phyloP scores from a whole-genome alignment of 2,888 invertebrate species.

The Saturnia pavonia region DNA sequence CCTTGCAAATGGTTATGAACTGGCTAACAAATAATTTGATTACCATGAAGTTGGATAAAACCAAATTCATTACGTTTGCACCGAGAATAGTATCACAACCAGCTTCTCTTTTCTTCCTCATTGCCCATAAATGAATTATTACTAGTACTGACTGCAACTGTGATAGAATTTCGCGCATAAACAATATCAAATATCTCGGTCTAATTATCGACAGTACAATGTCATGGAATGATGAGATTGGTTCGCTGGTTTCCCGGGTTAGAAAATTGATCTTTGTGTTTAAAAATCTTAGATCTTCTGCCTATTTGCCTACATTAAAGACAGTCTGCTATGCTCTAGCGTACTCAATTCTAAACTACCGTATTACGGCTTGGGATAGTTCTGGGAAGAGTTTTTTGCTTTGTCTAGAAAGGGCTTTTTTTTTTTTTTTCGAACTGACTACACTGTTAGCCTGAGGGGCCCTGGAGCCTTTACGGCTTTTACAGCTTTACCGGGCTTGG shows the following conservation, averaged over 20 bases:
- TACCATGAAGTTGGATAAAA: constrained; percentile 6
- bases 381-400: constrained; percentile 10
- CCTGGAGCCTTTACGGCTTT: too few species aligned
- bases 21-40: constrained; percentile 1
- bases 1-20: neutral
- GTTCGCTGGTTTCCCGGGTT: neutral
- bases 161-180: neutral
- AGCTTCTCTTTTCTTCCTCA: neutral
- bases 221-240: neutral
- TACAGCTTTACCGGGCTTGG: too few species aligned
- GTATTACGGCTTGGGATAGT: neutral
- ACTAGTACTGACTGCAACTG: neutral
- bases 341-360: constrained; percentile 11
- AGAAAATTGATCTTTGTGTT: constrained; percentile 12
- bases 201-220: neutral
- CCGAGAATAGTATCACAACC: neutral
- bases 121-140: constrained; percentile 1
- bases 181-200: constrained; percentile 5
- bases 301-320: neutral
- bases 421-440: too few species aligned
- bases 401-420: constrained; percentile 6
- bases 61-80: constrained; percentile 5
- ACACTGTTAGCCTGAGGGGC: too few species aligned
- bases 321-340: constrained; percentile 1
- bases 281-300: constrained; percentile 11